A percentile compares a stretch with the other conserved stretches of the same genome.
These are phyloP conservation scores for Ichneumon xanthorius DNA, from an alignment of 2,888 invertebrate genomes.

Conservation along the genomic window DNA sequence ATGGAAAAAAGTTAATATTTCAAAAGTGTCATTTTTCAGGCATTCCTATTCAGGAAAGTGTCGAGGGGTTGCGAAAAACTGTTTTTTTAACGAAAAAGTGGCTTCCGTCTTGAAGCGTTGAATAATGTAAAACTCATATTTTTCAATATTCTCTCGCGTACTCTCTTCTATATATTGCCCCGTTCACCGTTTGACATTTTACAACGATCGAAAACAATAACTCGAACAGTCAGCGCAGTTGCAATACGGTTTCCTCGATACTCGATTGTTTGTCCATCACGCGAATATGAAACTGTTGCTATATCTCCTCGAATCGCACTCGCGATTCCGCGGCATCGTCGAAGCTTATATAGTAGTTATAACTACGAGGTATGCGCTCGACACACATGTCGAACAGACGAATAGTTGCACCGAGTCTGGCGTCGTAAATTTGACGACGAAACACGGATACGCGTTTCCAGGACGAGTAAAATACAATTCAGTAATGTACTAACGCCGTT, in stretches of 20 bases:
- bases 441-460: conserved; percentile 42
- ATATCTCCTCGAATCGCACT: conserved; percentile 41
- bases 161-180: not conserved
- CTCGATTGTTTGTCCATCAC: conserved; percentile 33
- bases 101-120: not conserved
- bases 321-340: conserved; percentile 32
- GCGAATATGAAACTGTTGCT: conserved; percentile 3
- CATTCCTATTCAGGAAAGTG: not conserved
- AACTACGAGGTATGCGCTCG: not conserved
- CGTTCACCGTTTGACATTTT: not conserved
- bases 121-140: not conserved
- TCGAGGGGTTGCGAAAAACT: not conserved
- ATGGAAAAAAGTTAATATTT: not conserved
- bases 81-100: not conserved
- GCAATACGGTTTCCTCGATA: conserved; percentile 31
- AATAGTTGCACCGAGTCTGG: conserved; percentile 39
- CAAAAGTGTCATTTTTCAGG: not conserved
- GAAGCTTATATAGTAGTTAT: not conserved
- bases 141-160: not conserved
- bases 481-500: conserved; percentile 43
- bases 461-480: conserved; percentile 13
- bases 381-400: conserved; percentile 20
- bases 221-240: not conserved
- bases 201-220: conserved; percentile 1
- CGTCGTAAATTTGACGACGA: conserved; percentile 48